These are phyloP conservation scores for Dryobates pubescens DNA, from an alignment of 2,797 vertebrate genomes.

Conservation along the genomic window DNA sequence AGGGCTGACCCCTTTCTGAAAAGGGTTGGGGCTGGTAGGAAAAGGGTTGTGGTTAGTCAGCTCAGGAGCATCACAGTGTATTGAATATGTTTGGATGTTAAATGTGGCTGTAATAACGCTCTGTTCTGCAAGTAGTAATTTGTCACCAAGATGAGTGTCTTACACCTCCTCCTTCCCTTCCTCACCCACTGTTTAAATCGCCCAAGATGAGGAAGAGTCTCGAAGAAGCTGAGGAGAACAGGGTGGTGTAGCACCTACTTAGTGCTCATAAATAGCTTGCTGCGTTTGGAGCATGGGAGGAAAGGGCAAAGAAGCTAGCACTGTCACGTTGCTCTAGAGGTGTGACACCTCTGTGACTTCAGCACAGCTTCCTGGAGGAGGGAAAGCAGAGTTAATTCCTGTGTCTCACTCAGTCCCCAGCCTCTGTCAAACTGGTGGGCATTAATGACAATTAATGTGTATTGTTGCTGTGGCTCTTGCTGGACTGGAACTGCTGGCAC, in stretches of 20 bases:
- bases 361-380: neutral
- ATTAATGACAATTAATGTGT: neutral
- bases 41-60: slow-evolving; percentile 9
- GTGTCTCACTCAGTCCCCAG: neutral
- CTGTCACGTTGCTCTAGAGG: neutral
- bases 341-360: slow-evolving; percentile 8
- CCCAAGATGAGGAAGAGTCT: slow-evolving; percentile 24
- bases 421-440: neutral
- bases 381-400: neutral
- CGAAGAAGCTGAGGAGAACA: neutral
- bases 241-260: neutral
- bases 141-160: slow-evolving; percentile 67
- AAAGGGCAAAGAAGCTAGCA: neutral
- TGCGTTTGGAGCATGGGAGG: neutral
- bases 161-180: slow-evolving; percentile 71
- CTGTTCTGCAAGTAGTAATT: slow-evolving; percentile 55
- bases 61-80: neutral
- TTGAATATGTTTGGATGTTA: slow-evolving; percentile 43
- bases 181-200: slow-evolving; percentile 51
- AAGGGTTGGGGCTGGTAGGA: neutral
- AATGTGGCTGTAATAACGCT: slow-evolving; percentile 30
- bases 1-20: neutral
- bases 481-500: slow-evolving; percentile 32
- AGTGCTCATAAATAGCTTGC: neutral
- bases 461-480: slow-evolving; percentile 6